Percentiles rank a stretch among this genome's conserved stretches.
Evolutionary conservation across 2,888 invertebrate genomes (phyloP).

Genomic region (Incurvaria masculella): DNA sequence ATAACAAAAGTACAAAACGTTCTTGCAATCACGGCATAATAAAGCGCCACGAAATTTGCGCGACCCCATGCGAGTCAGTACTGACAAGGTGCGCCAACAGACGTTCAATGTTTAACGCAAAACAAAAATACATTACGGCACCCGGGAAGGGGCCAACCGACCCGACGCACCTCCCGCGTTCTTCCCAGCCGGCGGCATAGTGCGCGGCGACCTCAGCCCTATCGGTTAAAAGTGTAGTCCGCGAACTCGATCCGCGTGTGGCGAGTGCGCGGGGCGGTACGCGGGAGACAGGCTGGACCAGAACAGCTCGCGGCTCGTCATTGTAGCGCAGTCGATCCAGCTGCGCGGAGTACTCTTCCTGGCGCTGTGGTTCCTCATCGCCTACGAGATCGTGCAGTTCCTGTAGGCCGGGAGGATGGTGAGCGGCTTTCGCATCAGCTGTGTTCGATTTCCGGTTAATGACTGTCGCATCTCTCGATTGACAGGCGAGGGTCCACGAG

Average conservation of each 20-base stretch:
- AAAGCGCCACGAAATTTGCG: too few species aligned
- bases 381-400: constrained; percentile 33
- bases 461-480: too few species aligned
- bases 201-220: constrained; percentile 37
- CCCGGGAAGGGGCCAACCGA: constrained; percentile 26
- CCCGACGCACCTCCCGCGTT: constrained; percentile 17
- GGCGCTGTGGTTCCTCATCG: constrained; percentile 35
- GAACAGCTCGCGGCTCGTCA: constrained; percentile 25
- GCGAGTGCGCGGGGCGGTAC: neutral
- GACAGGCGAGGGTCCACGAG: too few species aligned
- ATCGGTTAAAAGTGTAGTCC: constrained; percentile 36
- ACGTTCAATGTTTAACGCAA: too few species aligned
- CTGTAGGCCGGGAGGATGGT: constrained; percentile 32
- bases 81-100: too few species aligned
- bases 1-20: too few species aligned
- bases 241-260: neutral
- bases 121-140: too few species aligned
- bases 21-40: too few species aligned
- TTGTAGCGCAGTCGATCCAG: constrained; percentile 47
- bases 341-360: constrained; percentile 47
- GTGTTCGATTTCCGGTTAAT: too few species aligned
- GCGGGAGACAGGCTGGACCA: too few species aligned
- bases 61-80: too few species aligned
- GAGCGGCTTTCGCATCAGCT: too few species aligned
- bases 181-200: constrained; percentile 27